Base-by-base conservation (phyloP, 2,888 invertebrate species). In the Itoplectis maculator region DNA sequence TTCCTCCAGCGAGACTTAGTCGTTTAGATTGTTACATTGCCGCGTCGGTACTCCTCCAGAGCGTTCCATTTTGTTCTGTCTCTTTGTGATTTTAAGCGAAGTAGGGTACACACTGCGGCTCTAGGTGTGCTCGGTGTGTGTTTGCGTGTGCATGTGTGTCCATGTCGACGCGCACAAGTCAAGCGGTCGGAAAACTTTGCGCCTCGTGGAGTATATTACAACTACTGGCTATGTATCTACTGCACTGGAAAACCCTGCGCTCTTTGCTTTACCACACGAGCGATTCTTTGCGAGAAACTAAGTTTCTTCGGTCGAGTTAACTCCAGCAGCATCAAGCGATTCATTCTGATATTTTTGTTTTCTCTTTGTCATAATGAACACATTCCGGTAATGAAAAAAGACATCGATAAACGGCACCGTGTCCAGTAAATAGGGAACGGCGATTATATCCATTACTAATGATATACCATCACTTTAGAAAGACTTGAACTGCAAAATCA, bases 291-390 rank as follows among this genome's bases (percentile, higher is more conserved):
- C 69, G 56, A 29, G 65, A 65, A 49, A 65, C 40, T 18, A 82
- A 82, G 47, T 78, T 78, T 59, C 74, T 74, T 70, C 69, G 73
- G 69, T 56, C 69, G 74, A 82, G 78, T 82, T 74, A 79, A 79
- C 82, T 82, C 65, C 56, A 54, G 54, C 54, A 61, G 74, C 78
- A 68, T 79, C 65, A 70, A 74, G 69, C 78, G 37, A 74, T 54
- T 66, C 78, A 61, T 51, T 51, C 37, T 42, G n/a, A 40, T 49
- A 13, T 49, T 42, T 49, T 56, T 35, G 18, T 56, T 9, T 8
- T 45, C 29, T 35, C 23, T 40, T 56, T 18, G 35, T 35, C 56
- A 6, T 56, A 35, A 56, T 35, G 13, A 56, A 56, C 29, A 29
- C 35, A 29, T 35, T 29, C 35, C 13, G 3, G 4, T 29, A 4